Conservation (phyloP, 2,888 invertebrate genomes). For the Phalera bucephala region DNA sequence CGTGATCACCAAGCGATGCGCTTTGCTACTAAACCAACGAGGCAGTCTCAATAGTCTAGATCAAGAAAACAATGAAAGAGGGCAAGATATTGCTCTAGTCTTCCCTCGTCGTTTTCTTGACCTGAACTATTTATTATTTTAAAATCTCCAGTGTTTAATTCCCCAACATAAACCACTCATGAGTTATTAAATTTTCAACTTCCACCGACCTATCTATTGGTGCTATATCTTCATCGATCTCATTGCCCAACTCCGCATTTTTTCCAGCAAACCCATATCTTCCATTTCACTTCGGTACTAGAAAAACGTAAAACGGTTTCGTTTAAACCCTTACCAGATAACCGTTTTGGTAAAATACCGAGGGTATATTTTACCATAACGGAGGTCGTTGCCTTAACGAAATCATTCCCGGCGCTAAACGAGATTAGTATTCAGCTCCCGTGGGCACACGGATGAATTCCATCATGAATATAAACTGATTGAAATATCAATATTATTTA, state of each 20-base stretch:
- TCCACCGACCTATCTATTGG: no score
- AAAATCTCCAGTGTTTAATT: no score
- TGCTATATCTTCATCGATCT: no score
- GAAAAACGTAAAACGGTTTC: not conserved
- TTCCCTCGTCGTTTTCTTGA: no score
- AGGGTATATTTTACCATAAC: conserved; percentile 4
- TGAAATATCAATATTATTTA: conserved; percentile 26
- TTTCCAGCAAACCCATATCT: not conserved
- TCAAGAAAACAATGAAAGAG: no score
- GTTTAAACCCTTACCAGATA: not conserved
- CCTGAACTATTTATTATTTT: no score
- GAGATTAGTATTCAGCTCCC: conserved; percentile 30
- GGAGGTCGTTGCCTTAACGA: conserved; percentile 14
- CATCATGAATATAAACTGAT: conserved; percentile 33
- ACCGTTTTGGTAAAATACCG: not conserved
- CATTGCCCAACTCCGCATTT: not conserved
- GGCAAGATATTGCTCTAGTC: no score
- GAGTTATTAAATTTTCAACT: no score
- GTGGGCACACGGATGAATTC: conserved; percentile 21
- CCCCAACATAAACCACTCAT: no score
- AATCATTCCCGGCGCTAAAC: conserved; percentile 10
- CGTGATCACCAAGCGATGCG: no score
- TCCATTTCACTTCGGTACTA: not conserved
- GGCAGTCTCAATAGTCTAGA: no score
- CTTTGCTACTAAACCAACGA: no score